phyloP scores from a whole-genome alignment of 2,888 invertebrate species.

The Reticulitermes lucifugus region DNA sequence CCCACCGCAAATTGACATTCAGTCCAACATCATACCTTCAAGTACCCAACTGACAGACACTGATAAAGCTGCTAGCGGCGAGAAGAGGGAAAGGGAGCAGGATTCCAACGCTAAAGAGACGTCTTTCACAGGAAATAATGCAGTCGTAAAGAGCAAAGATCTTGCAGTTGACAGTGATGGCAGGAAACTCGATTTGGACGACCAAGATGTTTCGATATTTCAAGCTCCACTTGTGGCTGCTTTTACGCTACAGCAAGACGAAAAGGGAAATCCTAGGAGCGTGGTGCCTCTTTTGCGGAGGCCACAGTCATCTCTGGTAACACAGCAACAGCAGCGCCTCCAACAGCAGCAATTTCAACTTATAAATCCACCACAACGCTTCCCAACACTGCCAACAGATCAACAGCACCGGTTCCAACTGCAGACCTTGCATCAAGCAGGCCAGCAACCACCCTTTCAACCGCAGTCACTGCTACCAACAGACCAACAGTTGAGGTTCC shows the following conservation, averaged over 20 bases:
- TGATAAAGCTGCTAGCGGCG: background rate
- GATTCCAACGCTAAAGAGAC: background rate
- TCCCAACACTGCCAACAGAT: background rate
- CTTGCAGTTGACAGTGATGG: background rate
- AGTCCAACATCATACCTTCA: constrained; percentile 71
- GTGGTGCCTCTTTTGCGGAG: constrained; percentile 73
- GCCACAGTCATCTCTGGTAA: constrained; percentile 56
- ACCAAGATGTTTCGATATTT: constrained; percentile 67
- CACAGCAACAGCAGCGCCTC: constrained; percentile 56
- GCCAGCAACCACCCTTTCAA: constrained; percentile 47
- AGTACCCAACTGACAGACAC: constrained; percentile 52
- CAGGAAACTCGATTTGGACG: constrained; percentile 72
- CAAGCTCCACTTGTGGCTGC: constrained; percentile 86
- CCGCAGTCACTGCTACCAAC: constrained; percentile 54
- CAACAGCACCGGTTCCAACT: background rate
- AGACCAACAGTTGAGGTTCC: constrained; percentile 53
- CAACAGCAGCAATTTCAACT: constrained; percentile 58
- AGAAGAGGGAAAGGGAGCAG: background rate
- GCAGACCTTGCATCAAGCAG: constrained; percentile 44
- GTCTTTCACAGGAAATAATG: background rate
- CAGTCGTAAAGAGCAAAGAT: background rate
- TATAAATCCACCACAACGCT: background rate
- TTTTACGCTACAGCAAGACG: constrained; percentile 87
- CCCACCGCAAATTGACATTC: constrained; percentile 59
- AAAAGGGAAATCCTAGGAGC: constrained; percentile 80